phyloP scores from a whole-genome alignment of 2,113 vertebrate species.

The Melanerpes aurifrons region DNA sequence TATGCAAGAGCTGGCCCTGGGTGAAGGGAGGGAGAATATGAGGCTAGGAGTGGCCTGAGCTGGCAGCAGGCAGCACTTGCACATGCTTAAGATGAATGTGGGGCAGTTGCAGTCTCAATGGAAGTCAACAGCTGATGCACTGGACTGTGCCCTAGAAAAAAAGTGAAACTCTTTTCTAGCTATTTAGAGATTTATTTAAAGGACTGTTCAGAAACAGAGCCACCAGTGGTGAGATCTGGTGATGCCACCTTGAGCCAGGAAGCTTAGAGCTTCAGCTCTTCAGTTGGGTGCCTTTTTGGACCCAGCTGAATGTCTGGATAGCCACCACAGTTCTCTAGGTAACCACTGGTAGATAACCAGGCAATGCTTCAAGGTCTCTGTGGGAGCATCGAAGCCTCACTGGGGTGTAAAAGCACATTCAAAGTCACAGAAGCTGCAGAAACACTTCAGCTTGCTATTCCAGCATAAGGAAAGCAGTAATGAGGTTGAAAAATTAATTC shows the following conservation, averaged over 20 bases:
- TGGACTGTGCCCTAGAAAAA: neutral
- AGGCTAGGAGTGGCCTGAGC: neutral
- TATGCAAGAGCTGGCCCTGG: neutral
- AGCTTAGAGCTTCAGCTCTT: neutral
- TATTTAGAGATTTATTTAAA: neutral
- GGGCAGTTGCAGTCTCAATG: neutral
- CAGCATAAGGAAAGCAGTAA: neutral
- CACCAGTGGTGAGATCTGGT: neutral
- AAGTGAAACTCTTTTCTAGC: neutral
- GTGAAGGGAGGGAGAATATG: fast-evolving
- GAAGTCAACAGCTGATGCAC: neutral
- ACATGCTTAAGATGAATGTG: neutral
- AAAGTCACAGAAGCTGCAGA: neutral
- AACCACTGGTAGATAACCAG: neutral
- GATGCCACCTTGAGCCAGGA: neutral
- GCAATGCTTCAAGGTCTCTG: neutral
- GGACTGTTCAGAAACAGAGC: neutral
- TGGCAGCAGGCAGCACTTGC: neutral
- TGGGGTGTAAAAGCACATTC: neutral
- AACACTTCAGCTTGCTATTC: neutral
- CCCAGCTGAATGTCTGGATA: neutral
- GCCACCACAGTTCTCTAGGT: neutral
- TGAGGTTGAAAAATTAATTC: neutral
- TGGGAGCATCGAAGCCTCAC: neutral
- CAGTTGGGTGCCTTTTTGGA: neutral